Evolutionary conservation across 2,888 invertebrate genomes (phyloP).

Genomic region (Luperina testacea): DNA sequence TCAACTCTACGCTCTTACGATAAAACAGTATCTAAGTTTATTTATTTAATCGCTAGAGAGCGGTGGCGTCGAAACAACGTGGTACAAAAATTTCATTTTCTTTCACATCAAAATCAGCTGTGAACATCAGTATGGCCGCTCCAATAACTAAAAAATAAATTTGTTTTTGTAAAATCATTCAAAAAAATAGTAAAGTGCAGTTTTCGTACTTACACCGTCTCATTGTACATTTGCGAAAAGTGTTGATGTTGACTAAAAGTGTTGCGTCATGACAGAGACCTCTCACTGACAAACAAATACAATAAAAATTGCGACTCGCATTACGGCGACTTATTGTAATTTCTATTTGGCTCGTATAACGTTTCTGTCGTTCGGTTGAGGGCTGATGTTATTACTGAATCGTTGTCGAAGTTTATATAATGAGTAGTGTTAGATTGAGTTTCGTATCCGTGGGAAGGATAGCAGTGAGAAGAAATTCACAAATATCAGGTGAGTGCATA

Average conservation of each 20-base stretch:
- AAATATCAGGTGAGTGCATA: constrained; percentile 84
- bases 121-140: constrained; percentile 90
- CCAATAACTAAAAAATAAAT: constrained; percentile 84
- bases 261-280: constrained; percentile 90
- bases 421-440: constrained; percentile 89
- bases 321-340: constrained; percentile 74
- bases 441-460: constrained; percentile 87
- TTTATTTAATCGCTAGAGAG: constrained; percentile 72
- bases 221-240: constrained; percentile 79
- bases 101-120: constrained; percentile 90
- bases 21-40: constrained; percentile 73
- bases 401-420: constrained; percentile 77
- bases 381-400: constrained; percentile 84
- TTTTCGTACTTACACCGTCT: constrained; percentile 84
- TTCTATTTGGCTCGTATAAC: constrained; percentile 75
- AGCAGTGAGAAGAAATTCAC: constrained; percentile 86
- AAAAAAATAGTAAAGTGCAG: constrained; percentile 85
- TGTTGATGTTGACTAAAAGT: constrained; percentile 88
- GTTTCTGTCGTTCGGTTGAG: constrained; percentile 77
- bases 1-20: constrained; percentile 59
- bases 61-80: constrained; percentile 85
- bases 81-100: constrained; percentile 84
- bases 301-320: constrained; percentile 86
- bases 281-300: constrained; percentile 90
- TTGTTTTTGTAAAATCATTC: constrained; percentile 83